phyloP scores from a whole-genome alignment of 1,140 invertebrate genomes.

The Lordiphosa mommai region DNA sequence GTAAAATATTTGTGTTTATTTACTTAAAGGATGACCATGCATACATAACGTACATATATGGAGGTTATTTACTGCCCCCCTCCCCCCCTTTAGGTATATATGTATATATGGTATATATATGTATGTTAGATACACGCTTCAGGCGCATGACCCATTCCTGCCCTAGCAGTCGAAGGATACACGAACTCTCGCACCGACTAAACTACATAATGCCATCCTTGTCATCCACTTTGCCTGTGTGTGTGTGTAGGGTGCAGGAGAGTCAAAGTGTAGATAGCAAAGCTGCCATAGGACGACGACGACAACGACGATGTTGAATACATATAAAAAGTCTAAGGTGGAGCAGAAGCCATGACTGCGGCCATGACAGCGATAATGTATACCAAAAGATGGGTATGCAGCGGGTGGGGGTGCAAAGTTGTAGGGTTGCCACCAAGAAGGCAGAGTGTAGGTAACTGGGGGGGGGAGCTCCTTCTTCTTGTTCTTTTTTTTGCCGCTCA shows the following conservation, averaged over 20 bases:
- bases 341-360: constrained; percentile 78
- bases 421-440: constrained; percentile 50
- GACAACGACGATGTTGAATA: constrained; percentile 66
- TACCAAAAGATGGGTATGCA: constrained; percentile 19
- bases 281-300: constrained; percentile 70
- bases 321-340: constrained; percentile 75
- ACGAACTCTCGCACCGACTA: constrained; percentile 60
- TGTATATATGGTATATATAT: constrained; percentile 32
- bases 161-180: constrained; percentile 62
- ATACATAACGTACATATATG: constrained; percentile 11
- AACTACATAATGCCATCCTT: constrained; percentile 63
- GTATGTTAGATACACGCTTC: constrained; percentile 41
- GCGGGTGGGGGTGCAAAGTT: constrained; percentile 16
- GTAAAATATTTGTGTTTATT: constrained; percentile 61
- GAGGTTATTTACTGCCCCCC: constrained; percentile 45
- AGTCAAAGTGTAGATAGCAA: constrained; percentile 75
- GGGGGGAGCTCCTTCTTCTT: background rate
- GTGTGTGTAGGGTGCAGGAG: constrained; percentile 42
- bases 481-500: constrained; percentile 5
- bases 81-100: constrained; percentile 11
- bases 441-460: constrained; percentile 9
- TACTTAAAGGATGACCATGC: constrained; percentile 36
- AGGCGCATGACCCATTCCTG: constrained; percentile 78
- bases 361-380: constrained; percentile 77
- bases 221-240: constrained; percentile 33